phyloP scores from a whole-genome alignment of 1,140 invertebrate species.

The Sinella curviseta region DNA sequence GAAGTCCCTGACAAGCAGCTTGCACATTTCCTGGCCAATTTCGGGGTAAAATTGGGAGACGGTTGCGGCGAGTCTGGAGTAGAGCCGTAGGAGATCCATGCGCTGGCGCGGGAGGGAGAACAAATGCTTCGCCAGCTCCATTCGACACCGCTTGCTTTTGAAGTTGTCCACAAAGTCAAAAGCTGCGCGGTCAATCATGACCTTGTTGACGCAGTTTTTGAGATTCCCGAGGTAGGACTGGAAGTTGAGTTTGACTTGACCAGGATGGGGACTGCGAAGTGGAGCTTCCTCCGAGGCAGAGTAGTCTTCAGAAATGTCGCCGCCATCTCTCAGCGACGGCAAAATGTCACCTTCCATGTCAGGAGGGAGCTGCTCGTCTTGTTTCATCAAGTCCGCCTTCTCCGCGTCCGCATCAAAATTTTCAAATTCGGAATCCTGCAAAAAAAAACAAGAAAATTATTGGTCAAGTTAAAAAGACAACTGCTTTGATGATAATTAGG shows the following conservation, averaged over 20 bases:
- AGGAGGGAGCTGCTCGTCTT: constrained; percentile 58
- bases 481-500: no score
- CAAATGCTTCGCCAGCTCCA: constrained; percentile 78
- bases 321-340: constrained; percentile 19
- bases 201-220: constrained; percentile 91
- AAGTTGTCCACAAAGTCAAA: constrained; percentile 92
- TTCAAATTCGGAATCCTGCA: no score
- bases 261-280: no score
- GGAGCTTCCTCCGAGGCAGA: no score
- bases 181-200: constrained; percentile 94
- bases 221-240: constrained; percentile 75
- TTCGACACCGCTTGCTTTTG: constrained; percentile 92
- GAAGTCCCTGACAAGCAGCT: constrained; percentile 89
- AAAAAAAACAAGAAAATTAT: no score
- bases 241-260: no score
- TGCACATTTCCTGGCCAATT: constrained; percentile 76
- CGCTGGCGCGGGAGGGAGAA: constrained; percentile 81
- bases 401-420: constrained; percentile 50
- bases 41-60: constrained; percentile 81
- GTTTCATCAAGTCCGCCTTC: constrained; percentile 45
- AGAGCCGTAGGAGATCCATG: constrained; percentile 92
- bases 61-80: constrained; percentile 88
- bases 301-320: no score
- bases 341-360: constrained; percentile 67
- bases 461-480: no score